Conservation (phyloP, 2,113 vertebrate species). For the Cryptoleucopteryx plumbea region DNA sequence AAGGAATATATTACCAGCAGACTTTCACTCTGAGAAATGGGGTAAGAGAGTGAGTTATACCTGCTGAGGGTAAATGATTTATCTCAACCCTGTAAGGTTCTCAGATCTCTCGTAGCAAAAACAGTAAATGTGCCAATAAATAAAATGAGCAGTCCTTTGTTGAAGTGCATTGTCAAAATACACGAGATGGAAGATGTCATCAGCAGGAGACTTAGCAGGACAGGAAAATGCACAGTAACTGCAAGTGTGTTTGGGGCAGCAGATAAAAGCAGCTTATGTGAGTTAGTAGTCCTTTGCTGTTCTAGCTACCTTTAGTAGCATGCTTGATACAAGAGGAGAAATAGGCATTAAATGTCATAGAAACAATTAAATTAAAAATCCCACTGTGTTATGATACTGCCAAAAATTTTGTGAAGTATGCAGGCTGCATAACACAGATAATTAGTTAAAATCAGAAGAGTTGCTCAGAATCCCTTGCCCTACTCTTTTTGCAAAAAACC, state of each 20-base stretch:
- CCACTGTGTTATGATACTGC: neutral
- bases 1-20: neutral
- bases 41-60: neutral
- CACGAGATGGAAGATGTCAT: neutral
- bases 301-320: neutral
- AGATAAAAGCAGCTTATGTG: neutral
- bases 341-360: neutral
- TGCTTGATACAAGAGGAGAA: neutral
- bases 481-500: neutral
- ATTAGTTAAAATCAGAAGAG: neutral
- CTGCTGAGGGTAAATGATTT: neutral
- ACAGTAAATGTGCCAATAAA: neutral
- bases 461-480: neutral
- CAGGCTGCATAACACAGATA: neutral
- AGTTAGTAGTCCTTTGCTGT: neutral
- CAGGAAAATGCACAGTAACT: neutral
- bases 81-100: neutral
- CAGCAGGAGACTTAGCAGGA: neutral
- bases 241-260: neutral
- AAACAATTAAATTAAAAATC: neutral
- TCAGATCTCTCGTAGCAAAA: neutral
- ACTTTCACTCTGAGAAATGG: neutral
- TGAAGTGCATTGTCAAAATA: neutral
- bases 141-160: neutral
- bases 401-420: neutral